phyloP scores from a whole-genome alignment of 2,797 vertebrate genomes.

The Serranus cabrilla region DNA sequence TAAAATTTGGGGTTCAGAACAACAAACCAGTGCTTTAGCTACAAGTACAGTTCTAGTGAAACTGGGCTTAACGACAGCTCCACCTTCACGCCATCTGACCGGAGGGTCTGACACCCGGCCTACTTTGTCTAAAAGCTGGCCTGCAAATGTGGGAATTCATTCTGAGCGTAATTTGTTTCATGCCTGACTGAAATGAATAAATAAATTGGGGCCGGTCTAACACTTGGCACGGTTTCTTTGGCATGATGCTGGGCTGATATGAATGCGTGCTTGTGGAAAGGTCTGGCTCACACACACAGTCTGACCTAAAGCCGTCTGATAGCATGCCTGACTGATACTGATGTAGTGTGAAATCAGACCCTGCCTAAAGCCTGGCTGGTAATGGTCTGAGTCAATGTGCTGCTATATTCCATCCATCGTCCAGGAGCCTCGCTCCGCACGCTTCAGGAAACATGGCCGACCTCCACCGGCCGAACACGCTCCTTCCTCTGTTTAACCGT shows the following conservation, averaged over 20 bases:
- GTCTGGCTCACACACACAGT: slow-evolving; percentile 23
- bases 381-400: slow-evolving; percentile 10
- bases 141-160: slow-evolving; percentile 17
- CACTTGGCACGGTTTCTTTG: slow-evolving; percentile 35
- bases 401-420: slow-evolving; percentile 13
- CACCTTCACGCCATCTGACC: slow-evolving; percentile 3
- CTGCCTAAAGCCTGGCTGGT: slow-evolving; percentile 28
- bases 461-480: slow-evolving; percentile 4
- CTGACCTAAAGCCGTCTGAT: slow-evolving; percentile 33
- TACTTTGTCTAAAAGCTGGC: slow-evolving; percentile 11
- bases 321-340: slow-evolving; percentile 37
- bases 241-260: slow-evolving; percentile 22
- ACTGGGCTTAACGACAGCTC: not conserved
- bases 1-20: not conserved
- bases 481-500: slow-evolving; percentile 28
- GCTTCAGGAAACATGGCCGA: slow-evolving; percentile 16
- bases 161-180: slow-evolving; percentile 14
- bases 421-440: slow-evolving; percentile 4
- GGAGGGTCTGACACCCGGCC: not conserved
- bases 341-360: slow-evolving; percentile 46
- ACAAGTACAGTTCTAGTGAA: not conserved
- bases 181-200: slow-evolving; percentile 26
- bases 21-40: not conserved
- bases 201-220: slow-evolving; percentile 19
- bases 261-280: slow-evolving; percentile 16